A percentile compares a stretch with the other conserved stretches of the same genome.
Evolutionary conservation across 2,797 vertebrate species (phyloP).

Genomic region (Artibeus lituratus): DNA sequence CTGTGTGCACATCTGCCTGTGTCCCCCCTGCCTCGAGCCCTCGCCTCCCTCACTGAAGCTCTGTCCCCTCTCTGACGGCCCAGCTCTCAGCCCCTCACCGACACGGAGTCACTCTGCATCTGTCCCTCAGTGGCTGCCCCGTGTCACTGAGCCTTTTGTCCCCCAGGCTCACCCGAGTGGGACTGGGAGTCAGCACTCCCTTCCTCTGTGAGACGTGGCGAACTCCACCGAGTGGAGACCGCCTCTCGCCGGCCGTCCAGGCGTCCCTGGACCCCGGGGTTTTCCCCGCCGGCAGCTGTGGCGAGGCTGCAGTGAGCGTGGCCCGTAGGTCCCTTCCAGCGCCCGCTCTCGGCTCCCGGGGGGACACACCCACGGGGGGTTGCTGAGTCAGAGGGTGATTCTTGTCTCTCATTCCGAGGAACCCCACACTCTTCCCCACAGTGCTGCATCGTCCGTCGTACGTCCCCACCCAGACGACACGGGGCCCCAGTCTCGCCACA

Average conservation of each 20-base stretch:
- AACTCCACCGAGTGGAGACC: too few species aligned
- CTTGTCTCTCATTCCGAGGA: not conserved
- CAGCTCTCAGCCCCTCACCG: too few species aligned
- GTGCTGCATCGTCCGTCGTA: too few species aligned
- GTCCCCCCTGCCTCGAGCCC: too few species aligned
- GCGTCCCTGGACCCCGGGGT: accelerated
- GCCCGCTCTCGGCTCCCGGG: not conserved
- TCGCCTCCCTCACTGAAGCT: too few species aligned
- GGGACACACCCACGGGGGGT: not conserved
- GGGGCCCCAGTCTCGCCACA: not conserved
- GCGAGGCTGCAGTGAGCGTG: not conserved
- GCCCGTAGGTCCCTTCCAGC: not conserved
- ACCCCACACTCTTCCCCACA: too few species aligned
- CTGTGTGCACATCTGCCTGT: too few species aligned
- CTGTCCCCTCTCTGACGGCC: too few species aligned
- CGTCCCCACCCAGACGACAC: not conserved
- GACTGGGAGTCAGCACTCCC: not conserved
- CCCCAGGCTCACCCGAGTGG: not conserved
- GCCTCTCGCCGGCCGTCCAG: not conserved
- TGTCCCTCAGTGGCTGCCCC: too few species aligned
- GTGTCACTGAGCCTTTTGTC: not conserved
- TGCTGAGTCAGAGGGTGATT: not conserved
- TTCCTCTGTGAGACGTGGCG: not conserved
- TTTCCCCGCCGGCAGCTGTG: not conserved
- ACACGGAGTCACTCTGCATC: too few species aligned